These are phyloP conservation scores for Lepus oiostolus DNA, from an alignment of 2,797 vertebrate genomes.

Conservation along the genomic window DNA sequence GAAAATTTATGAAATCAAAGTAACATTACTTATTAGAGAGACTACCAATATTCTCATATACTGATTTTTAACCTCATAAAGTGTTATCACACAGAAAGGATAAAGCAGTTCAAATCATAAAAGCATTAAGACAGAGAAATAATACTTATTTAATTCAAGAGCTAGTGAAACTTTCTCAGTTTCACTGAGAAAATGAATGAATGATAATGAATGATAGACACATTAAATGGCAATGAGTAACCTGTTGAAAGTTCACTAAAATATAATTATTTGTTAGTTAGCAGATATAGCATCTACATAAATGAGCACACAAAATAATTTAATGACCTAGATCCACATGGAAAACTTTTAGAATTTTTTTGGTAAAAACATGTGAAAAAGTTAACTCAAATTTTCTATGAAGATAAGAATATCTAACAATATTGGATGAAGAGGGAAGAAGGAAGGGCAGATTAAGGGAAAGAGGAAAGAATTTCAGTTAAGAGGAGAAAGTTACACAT, in stretches of 20 bases:
- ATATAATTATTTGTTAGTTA: neutral
- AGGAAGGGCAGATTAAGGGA: neutral
- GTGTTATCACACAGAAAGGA: neutral
- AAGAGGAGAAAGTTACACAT: neutral
- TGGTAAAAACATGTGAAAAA: neutral
- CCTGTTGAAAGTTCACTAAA: neutral
- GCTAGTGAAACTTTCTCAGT: neutral
- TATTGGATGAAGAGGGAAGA: neutral
- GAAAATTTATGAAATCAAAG: neutral
- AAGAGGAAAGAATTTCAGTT: neutral
- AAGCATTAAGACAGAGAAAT: neutral
- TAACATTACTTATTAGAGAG: conserved; percentile 25
- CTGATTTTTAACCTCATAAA: neutral
- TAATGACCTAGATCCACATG: neutral
- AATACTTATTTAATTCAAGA: neutral
- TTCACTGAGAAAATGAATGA: neutral
- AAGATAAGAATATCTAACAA: neutral
- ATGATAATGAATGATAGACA: too few relatives aligned
- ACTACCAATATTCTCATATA: neutral
- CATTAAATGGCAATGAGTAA: neutral
- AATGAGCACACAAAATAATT: neutral
- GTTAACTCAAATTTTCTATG: neutral
- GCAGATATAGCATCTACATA: neutral
- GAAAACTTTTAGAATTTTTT: neutral
- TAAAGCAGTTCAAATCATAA: neutral